phyloP scores from a whole-genome alignment of 2,113 vertebrate genomes.

The Panurus biarmicus region DNA sequence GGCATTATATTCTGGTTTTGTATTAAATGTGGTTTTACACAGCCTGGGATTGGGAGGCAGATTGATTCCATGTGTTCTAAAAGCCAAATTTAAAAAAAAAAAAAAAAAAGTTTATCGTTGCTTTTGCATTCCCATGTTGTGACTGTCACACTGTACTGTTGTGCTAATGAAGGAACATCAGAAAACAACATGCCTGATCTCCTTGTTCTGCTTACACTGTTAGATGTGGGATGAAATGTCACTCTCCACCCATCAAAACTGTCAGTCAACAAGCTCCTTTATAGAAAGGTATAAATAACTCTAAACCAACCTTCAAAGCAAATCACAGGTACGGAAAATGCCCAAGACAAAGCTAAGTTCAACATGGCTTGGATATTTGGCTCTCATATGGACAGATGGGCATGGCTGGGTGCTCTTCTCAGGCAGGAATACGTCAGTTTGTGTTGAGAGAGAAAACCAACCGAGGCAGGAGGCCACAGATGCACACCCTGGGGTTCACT shows the following conservation, averaged over 20 bases:
- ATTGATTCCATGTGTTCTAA: conserved; percentile 1
- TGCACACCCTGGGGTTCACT: background rate
- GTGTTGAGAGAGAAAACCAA: background rate
- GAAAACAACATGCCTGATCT: background rate
- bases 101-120: background rate
- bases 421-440: background rate
- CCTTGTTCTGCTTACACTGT: background rate
- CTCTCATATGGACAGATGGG: background rate
- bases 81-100: background rate
- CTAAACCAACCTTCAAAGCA: background rate
- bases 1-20: background rate
- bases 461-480: background rate
- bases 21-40: background rate
- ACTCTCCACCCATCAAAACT: background rate
- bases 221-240: background rate
- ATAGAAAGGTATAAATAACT: background rate
- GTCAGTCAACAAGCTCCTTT: background rate
- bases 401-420: background rate
- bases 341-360: background rate
- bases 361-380: background rate
- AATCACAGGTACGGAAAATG: background rate
- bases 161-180: background rate
- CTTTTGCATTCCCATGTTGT: background rate
- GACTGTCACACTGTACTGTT: background rate
- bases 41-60: background rate